Evolutionary conservation across 2,113 vertebrate genomes (phyloP).

Genomic region (Serranochromis macrocephalus): DNA sequence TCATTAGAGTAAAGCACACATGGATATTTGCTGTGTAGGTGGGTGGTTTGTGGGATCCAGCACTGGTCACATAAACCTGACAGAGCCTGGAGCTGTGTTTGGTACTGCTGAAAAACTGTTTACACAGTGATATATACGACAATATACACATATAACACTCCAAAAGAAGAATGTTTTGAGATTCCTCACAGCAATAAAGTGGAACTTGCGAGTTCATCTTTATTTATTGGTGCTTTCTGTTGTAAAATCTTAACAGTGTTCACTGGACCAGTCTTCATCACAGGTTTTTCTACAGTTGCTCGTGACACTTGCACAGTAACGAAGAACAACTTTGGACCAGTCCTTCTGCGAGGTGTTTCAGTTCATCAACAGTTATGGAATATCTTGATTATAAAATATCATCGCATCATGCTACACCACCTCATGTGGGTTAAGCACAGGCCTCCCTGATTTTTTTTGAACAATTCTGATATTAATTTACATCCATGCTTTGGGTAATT

Average conservation of each 20-base stretch:
- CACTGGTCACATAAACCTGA: neutral
- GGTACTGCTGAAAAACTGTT: neutral
- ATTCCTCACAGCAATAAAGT: neutral
- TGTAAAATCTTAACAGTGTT: neutral
- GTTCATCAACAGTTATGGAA: neutral
- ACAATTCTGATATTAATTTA: neutral
- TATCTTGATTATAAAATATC: neutral
- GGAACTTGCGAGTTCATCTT: neutral
- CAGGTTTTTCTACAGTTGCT: neutral
- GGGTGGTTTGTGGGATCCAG: neutral
- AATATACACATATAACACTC: neutral
- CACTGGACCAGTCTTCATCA: neutral
- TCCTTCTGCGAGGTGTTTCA: neutral
- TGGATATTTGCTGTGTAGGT: neutral
- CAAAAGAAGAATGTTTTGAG: neutral
- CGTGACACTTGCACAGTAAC: neutral
- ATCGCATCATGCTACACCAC: neutral
- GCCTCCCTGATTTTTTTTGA: neutral
- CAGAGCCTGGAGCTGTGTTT: neutral
- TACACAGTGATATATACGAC: neutral
- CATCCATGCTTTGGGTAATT: neutral
- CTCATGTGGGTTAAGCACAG: neutral
- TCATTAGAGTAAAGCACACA: neutral
- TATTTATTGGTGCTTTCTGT: neutral
- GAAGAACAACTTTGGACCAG: neutral